Conservation (phyloP, 2,888 invertebrate genomes). For the Eremobia ochroleuca region DNA sequence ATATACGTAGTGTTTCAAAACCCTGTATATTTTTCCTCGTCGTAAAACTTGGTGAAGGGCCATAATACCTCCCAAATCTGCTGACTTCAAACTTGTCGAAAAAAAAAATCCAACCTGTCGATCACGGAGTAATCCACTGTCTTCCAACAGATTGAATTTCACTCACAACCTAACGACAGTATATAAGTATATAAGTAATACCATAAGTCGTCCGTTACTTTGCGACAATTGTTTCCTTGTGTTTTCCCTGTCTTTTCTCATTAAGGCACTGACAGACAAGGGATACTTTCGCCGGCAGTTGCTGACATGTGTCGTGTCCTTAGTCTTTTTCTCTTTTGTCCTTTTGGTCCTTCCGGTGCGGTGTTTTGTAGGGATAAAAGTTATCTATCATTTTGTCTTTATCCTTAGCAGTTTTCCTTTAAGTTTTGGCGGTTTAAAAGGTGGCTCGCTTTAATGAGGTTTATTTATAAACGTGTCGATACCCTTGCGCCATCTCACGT, state of each 20-base stretch:
- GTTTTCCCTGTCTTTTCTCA: conserved; percentile 6
- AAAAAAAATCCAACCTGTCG: too few relatives aligned
- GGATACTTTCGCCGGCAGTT: not conserved
- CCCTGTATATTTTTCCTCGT: too few relatives aligned
- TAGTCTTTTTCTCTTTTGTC: not conserved
- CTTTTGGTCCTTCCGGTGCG: not conserved
- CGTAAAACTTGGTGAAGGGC: too few relatives aligned
- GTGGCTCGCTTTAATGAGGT: too few relatives aligned
- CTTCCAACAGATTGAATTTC: too few relatives aligned
- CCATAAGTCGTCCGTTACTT: not conserved
- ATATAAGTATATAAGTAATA: too few relatives aligned
- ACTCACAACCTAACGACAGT: too few relatives aligned
- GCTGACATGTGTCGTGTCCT: conserved; percentile 31
- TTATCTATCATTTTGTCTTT: not conserved
- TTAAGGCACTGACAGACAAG: conserved; percentile 37
- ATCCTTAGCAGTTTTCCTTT: not conserved
- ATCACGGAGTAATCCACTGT: too few relatives aligned
- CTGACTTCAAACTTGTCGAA: too few relatives aligned
- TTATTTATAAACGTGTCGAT: not conserved
- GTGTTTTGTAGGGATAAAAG: not conserved
- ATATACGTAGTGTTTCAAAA: too few relatives aligned
- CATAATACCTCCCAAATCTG: too few relatives aligned
- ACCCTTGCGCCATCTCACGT: not conserved
- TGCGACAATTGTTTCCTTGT: not conserved
- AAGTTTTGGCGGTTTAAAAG: not conserved